These are phyloP conservation scores for Cremastobaeus sp. DNA, from an alignment of 2,888 invertebrate genomes.

Conservation along the genomic window DNA sequence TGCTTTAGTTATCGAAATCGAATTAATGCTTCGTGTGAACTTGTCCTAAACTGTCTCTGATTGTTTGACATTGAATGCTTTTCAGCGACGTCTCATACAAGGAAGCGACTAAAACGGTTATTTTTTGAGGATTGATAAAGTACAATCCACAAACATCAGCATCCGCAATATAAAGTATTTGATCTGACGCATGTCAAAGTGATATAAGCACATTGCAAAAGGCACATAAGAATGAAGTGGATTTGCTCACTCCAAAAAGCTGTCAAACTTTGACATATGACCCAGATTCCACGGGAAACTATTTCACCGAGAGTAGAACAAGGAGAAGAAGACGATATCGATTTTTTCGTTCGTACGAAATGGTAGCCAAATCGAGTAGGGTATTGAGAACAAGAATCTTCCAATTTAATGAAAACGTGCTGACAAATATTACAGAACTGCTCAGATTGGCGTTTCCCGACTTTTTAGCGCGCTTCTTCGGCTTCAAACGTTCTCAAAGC, in stretches of 20 bases:
- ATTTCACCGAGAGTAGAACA: slow-evolving; percentile 32
- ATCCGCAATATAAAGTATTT: slow-evolving; percentile 21
- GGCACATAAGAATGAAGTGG: slow-evolving; percentile 41
- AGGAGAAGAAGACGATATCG: slow-evolving; percentile 45
- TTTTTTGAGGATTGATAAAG: slow-evolving; percentile 31
- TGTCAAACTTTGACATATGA: slow-evolving; percentile 52
- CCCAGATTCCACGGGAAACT: slow-evolving; percentile 42
- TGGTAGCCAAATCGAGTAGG: slow-evolving; percentile 39
- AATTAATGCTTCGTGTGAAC: too few relatives aligned
- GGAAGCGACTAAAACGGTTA: slow-evolving; percentile 1
- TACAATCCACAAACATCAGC: slow-evolving; percentile 9
- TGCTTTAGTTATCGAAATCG: too few relatives aligned
- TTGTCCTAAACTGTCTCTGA: too few relatives aligned
- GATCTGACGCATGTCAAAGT: slow-evolving; percentile 27
- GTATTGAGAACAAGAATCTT: slow-evolving; percentile 39
- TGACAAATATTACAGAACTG: slow-evolving; percentile 18
- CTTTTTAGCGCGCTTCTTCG: too few relatives aligned
- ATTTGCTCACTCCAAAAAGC: slow-evolving; percentile 42
- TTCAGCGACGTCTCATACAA: too few relatives aligned
- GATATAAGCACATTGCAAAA: slow-evolving; percentile 17
- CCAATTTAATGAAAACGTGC: slow-evolving; percentile 44
- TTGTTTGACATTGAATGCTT: not conserved
- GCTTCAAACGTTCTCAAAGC: too few relatives aligned
- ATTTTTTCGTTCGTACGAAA: slow-evolving; percentile 40
- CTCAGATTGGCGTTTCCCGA: too few relatives aligned